Base-by-base conservation (phyloP, 2,888 invertebrate genomes). In the Leptura quadrifasciata region DNA sequence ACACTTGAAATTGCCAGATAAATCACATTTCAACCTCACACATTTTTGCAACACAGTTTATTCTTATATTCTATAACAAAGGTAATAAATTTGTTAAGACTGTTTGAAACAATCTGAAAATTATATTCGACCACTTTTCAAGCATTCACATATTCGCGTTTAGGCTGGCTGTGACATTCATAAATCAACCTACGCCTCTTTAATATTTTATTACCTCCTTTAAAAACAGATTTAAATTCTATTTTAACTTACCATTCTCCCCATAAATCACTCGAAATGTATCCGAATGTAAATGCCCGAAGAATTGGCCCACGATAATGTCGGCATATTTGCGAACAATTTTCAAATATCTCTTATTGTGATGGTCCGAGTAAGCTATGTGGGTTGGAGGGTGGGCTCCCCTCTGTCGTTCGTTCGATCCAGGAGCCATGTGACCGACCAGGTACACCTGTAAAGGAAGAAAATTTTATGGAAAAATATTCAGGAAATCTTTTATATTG, bases 261-360 rank as follows among this genome's bases (percentile, higher is more conserved):
- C 94, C 95, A 89, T 96, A 96, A 85, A 97, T 94, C 78, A 96
- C 92, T 57, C 97, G 91, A 89, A 97, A 97, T 0, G 96, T 95
- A 88, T 97, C 97, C 65, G 96, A 96, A 89, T 97, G 97, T 80
- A 96, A 92, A 87, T 97, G 97, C 5, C 97, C 97, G 86, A 96
- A 97, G 91, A 97, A 96, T 90, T 97, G 97, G 21, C 96, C 96
- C 31, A 95, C 94, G 83, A 97, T 97, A 84, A 96, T 94, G 84
- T 93, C 92, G 39, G 95, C 93, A 87, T 94, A 94, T 78, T 93
- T 93, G 17, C 94, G 91, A n/a, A 97, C 93, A 77, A 94, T 90
- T 76, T 93, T 91, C 74, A 97, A 89, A 87, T 96, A 97, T 80
- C 92, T 92, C 52, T 92, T 92, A 89, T 96, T 97, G 87, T 95